Evolutionary conservation across 2,797 vertebrate species (phyloP).

Genomic region (Xiphorhynchus erythropygius): DNA sequence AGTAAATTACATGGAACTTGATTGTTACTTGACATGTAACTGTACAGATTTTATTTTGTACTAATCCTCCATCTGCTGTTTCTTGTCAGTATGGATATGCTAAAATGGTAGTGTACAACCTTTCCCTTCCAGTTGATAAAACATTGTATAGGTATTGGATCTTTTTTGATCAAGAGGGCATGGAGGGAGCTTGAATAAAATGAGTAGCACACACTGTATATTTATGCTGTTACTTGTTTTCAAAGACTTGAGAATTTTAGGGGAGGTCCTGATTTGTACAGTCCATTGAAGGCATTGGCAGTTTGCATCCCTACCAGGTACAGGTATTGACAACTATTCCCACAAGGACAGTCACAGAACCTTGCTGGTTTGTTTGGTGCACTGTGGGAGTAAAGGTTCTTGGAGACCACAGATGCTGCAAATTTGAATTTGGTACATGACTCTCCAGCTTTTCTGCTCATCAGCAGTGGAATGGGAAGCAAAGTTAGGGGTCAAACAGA

Average conservation of each 20-base stretch:
- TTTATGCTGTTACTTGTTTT: background rate
- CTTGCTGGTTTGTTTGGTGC: background rate
- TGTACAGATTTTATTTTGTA: constrained; percentile 44
- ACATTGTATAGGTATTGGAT: background rate
- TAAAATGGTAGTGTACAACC: constrained; percentile 9
- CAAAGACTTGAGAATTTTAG: background rate
- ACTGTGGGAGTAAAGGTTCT: background rate
- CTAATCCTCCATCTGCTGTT: constrained; percentile 47
- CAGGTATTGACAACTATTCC: background rate
- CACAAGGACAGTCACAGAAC: background rate
- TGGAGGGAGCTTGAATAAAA: background rate
- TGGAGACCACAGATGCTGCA: background rate
- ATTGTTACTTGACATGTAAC: constrained; percentile 20
- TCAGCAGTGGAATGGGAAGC: background rate
- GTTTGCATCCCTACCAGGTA: background rate
- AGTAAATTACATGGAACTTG: constrained; percentile 17
- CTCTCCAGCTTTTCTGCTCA: background rate
- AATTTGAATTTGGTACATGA: background rate
- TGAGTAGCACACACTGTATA: background rate
- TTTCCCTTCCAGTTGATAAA: background rate
- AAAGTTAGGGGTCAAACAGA: background rate
- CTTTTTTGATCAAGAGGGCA: background rate
- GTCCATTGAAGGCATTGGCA: background rate
- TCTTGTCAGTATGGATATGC: constrained; percentile 4
- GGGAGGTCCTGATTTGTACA: background rate